Evolutionary conservation across 2,113 vertebrate species (phyloP), one percentile per base, ranked within the genome.

Genomic region (Oreotrochilus melanogaster): DNA sequence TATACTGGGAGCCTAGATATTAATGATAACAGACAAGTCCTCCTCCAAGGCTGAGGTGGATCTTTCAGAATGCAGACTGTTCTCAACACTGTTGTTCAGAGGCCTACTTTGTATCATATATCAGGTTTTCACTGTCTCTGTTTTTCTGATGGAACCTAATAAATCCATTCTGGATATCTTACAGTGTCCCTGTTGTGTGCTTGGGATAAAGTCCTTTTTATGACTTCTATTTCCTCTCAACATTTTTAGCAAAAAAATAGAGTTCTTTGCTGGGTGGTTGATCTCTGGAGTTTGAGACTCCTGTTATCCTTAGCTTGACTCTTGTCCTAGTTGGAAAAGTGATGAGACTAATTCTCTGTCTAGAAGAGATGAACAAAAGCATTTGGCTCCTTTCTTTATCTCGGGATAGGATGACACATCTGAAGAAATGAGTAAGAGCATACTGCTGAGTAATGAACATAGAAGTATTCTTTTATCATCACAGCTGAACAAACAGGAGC

Each of bases 401-500:
- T 71, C 33, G 18, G 47, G 61, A 50, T 87, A 61, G 65, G 89
- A 64, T 56, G 51, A 23, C 39, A 78, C 30, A 67, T 87, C 65
- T 94, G 73, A 92, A 78, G 69, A 71, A 91, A 81, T 43, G 8
- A 74, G 11, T 70, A 58, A 70, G 72, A 91, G 43, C 25, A 35
- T 30, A 47, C 35, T 84, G 60, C 87, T 89, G 80, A 87, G 56
- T 86, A 81, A 92, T 56, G 65, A 74, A 78, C 62, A 85, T 28
- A 84, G 74, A 92, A 95, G 56, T 43, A 37, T 21, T 84, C 8
- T 84, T 76, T 60, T 70, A 11, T 56, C 88, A 66, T 86, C 64
- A 22, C 88, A 95, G 74, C 56, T 88, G 85, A 72, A 89, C 65
- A 92, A 94, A 83, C 64, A 92, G 42, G 5, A 88, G 5, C 47